Base-by-base conservation (phyloP, 2,113 vertebrate genomes). In the Saimiri boliviensis region DNA sequence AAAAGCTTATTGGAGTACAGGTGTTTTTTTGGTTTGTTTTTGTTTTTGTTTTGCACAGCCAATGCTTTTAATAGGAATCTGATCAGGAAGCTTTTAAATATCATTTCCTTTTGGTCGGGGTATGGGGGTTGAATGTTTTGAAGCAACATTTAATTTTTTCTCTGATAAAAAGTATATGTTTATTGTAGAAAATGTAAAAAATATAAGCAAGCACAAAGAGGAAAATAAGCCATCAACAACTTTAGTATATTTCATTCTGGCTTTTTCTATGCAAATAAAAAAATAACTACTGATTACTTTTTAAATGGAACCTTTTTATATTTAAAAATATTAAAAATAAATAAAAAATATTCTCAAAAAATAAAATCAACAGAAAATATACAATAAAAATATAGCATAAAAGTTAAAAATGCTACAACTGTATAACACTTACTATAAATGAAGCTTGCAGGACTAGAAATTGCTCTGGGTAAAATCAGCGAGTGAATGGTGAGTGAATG, bases 21-120 rank as follows among this genome's bases (percentile, higher is more conserved):
- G 56, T 58, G 21, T 17, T 52, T 52, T 52, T 17, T 52, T 17
- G 17, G 5, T 52, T 52, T 42, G 5, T 42, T 42, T 42, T 42
- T 42, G 42, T 52, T 17, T 52, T 16, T 16, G 16, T 52, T 52
- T 17, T 30, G 68, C 83, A 90, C 58, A 89, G 86, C 30, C n/a
- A 63, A 81, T 19, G 56, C 92, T 97, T 95, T 95, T 95, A 97
- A 97, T 89, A 97, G 96, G 95, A 89, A 97, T 79, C 32, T 77
- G 58, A 95, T 94, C 89, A 95, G 93, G 89, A 97, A 94, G 80
- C 52, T 95, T 93, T 95, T 66, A 93, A 96, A 96, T 81, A 82
- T 54, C 58, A 95, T 94, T 97, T 98, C 97, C 95, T 52, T 97
- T 97, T 94, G 25, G 8, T 25, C 42, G 4, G 35, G 66, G 27